Base-by-base conservation (phyloP, 2,797 vertebrate species). In the Sylvilagus floridanus region DNA sequence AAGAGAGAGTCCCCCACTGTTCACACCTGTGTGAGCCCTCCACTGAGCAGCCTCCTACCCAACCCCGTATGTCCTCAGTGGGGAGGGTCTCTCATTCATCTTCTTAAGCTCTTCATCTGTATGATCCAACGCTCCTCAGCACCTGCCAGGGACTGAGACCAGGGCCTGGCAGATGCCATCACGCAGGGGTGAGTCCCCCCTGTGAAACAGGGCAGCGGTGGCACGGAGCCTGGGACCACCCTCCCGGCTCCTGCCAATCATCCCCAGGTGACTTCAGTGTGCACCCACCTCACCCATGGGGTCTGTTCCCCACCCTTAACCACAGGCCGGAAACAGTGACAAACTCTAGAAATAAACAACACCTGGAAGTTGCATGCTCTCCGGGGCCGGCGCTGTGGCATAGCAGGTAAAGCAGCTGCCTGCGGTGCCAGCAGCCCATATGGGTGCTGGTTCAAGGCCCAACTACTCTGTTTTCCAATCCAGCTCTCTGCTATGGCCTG, bases 51-150 rank as follows among this genome's bases (percentile, higher is more conserved):
- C 4, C 16, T 4, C 30, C 60, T 22, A 11, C 11, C 5, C 28
- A 71, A 52, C 14, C 32, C 47, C 17, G 2, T 0, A 0, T 0
- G 22, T n/a, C 28, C 26, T 50, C 14, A 14, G 5, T 11, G 30
- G 28, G 11, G 30, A 47, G 4, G 3, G 13, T 13, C 30, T 73
- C 9, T 47, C 42, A 47, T 72, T 88, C 11, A 16, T 66, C 12
- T 32, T 68, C 32, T 30, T 13, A 12, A 8, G 14, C 37, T 60
- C 35, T 78, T 22, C 16, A 14, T n/a, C 69, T 66, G 71, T 47
- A 68, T 28, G 47, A 7, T 3, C 6, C 32, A 62, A 30, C 19
- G 7, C 5, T 57, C 26, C 52, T 84, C 7, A 0, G 72, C 7
- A 32, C 62, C 26, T 5, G 5, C 42, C 17, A 35, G 17, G 7